Evolutionary conservation across 2,797 vertebrate genomes (phyloP).

Genomic region (Novumbra hubbsi): DNA sequence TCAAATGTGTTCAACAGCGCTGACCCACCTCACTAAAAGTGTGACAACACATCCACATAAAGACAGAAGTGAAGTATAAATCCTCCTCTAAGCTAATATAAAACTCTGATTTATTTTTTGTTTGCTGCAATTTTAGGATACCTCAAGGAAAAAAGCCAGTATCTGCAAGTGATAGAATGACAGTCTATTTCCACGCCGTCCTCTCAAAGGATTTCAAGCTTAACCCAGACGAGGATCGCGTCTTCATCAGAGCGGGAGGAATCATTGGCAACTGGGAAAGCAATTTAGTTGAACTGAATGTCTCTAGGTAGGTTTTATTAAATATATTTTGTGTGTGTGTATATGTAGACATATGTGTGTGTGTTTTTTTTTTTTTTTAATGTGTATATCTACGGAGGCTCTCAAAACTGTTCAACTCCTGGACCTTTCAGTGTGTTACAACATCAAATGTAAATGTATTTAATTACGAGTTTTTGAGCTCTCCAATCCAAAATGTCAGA

Average conservation of each 20-base stretch:
- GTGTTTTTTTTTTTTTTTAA: neutral
- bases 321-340: no score
- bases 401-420: no score
- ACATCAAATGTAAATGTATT: no score
- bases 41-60: no score
- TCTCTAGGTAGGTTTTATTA: conserved; percentile 65
- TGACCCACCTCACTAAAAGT: no score
- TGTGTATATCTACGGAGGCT: neutral
- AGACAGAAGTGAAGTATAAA: no score
- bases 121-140: conserved; percentile 39
- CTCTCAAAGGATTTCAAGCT: conserved; percentile 83
- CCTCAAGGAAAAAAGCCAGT: conserved; percentile 41
- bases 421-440: no score
- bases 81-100: neutral
- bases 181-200: conserved; percentile 87
- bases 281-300: conserved; percentile 54
- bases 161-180: conserved; percentile 56
- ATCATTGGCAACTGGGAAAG: conserved; percentile 47
- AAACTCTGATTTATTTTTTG: neutral
- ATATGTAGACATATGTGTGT: neutral
- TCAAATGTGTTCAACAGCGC: no score
- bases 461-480: no score
- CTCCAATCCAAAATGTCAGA: no score
- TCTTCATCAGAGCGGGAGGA: conserved; percentile 68
- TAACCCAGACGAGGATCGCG: conserved; percentile 35